Evolutionary conservation across 2,888 invertebrate species (phyloP).

Genomic region (Papilio gigon): DNA sequence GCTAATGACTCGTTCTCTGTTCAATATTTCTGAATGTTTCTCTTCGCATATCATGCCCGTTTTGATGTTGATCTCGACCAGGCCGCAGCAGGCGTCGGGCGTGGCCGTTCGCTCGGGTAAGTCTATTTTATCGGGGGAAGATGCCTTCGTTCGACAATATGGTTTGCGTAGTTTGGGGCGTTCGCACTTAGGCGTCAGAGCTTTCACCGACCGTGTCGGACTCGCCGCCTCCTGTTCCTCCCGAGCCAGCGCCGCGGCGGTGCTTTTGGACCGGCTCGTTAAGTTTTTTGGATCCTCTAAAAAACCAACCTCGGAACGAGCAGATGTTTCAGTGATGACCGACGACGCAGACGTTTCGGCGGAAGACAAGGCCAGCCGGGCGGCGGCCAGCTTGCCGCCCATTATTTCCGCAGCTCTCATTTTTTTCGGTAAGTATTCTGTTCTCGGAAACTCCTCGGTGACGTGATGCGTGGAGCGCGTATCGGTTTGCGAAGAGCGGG

Average conservation of each 20-base stretch:
- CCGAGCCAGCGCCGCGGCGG: constrained; percentile 83
- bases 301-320: constrained; percentile 73
- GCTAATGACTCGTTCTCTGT: constrained; percentile 87
- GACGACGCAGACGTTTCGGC: constrained; percentile 52
- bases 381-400: constrained; percentile 70
- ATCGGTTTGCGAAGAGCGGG: constrained; percentile 55
- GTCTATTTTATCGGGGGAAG: constrained; percentile 63
- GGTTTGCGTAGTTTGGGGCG: constrained; percentile 54
- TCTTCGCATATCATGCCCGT: constrained; percentile 77
- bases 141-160: constrained; percentile 61
- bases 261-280: constrained; percentile 82
- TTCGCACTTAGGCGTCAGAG: constrained; percentile 75
- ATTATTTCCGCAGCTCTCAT: constrained; percentile 79
- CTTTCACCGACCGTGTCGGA: constrained; percentile 79
- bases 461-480: constrained; percentile 48
- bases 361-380: constrained; percentile 48
- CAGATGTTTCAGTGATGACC: constrained; percentile 51
- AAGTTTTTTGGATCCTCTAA: constrained; percentile 83
- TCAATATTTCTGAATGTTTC: constrained; percentile 81
- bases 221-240: constrained; percentile 80
- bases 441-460: constrained; percentile 61
- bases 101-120: constrained; percentile 67
- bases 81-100: constrained; percentile 79
- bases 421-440: constrained; percentile 78
- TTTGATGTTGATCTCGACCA: constrained; percentile 73